Percentiles rank a stretch among this genome's conserved stretches.
These are phyloP conservation scores for Meliscaeva auricollis DNA, from an alignment of 2,888 invertebrate species.

Conservation along the genomic window DNA sequence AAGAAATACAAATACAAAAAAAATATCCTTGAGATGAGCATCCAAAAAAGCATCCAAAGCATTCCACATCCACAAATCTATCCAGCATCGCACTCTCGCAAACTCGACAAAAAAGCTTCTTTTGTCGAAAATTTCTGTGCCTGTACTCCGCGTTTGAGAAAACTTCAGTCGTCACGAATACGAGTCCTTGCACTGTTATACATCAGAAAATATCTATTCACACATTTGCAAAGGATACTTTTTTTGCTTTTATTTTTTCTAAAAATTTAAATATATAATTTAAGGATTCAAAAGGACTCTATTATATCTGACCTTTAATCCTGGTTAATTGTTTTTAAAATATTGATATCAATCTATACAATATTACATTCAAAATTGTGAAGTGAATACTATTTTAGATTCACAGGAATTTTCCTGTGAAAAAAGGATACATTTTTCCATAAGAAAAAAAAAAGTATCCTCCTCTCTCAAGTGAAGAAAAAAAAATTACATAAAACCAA, in stretches of 20 bases:
- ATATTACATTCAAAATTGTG: not conserved
- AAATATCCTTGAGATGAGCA: slow-evolving; percentile 53
- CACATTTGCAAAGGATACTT: slow-evolving; percentile 28
- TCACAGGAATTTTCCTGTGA: slow-evolving; percentile 11
- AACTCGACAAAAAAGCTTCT: slow-evolving; percentile 37
- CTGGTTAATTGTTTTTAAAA: not conserved
- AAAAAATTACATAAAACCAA: slow-evolving; percentile 74
- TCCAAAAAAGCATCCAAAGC: slow-evolving; percentile 27
- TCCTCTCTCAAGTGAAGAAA: slow-evolving; percentile 42
- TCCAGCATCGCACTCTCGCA: slow-evolving; percentile 31
- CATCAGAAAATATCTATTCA: slow-evolving; percentile 43
- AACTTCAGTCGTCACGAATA: slow-evolving; percentile 66
- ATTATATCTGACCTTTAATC: not conserved
- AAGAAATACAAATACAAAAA: not conserved
- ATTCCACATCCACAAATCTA: slow-evolving; percentile 37
- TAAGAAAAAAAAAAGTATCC: slow-evolving; percentile 35
- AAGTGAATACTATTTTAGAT: slow-evolving; percentile 5
- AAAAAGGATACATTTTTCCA: slow-evolving; percentile 29
- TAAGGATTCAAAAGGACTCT: slow-evolving; percentile 11
- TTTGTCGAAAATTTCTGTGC: slow-evolving; percentile 48
- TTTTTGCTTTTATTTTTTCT: not conserved
- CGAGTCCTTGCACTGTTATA: slow-evolving; percentile 67
- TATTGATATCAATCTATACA: not conserved
- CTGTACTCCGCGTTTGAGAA: slow-evolving; percentile 50
- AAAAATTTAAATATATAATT: slow-evolving; percentile 24